phyloP scores from a whole-genome alignment of 2,113 vertebrate genomes.

The Oostethus manadensis region DNA sequence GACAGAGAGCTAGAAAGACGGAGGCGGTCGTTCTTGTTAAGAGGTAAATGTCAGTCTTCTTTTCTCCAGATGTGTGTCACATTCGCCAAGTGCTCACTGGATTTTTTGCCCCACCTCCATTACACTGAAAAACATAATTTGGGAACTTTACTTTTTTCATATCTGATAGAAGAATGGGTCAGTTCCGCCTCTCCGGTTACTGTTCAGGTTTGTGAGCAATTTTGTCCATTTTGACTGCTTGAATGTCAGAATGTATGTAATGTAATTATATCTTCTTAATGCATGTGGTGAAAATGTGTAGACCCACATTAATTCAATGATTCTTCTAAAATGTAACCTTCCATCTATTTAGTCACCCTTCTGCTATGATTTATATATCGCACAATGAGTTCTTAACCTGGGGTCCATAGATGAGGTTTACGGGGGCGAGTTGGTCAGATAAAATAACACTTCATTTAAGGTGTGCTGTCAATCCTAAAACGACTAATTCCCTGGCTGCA shows the following conservation, averaged over 20 bases:
- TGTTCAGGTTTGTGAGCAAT: slow-evolving; percentile 44
- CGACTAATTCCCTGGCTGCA: background rate
- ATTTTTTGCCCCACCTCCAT: background rate
- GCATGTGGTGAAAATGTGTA: background rate
- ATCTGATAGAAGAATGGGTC: slow-evolving; percentile 36
- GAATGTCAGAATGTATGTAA: background rate
- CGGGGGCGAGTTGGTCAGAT: background rate
- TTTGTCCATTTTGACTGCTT: background rate
- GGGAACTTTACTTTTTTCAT: slow-evolving; percentile 10
- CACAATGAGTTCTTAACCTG: background rate
- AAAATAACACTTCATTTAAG: too few relatives aligned
- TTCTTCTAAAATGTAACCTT: background rate
- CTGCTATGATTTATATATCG: background rate
- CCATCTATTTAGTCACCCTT: background rate
- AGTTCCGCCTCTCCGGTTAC: slow-evolving; percentile 31
- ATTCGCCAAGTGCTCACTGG: slow-evolving; percentile 22
- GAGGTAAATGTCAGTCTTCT: slow-evolving; percentile 55
- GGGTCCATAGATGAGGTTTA: background rate
- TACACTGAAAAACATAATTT: slow-evolving; percentile 13
- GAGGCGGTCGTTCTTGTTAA: slow-evolving; percentile 24
- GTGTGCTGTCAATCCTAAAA: too few relatives aligned
- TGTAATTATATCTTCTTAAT: slow-evolving; percentile 1
- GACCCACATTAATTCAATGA: background rate
- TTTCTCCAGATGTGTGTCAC: slow-evolving; percentile 30
- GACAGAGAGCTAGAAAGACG: slow-evolving; percentile 9